Base-by-base conservation (phyloP, 2,888 invertebrate species). In the Drosophila mercatorum region DNA sequence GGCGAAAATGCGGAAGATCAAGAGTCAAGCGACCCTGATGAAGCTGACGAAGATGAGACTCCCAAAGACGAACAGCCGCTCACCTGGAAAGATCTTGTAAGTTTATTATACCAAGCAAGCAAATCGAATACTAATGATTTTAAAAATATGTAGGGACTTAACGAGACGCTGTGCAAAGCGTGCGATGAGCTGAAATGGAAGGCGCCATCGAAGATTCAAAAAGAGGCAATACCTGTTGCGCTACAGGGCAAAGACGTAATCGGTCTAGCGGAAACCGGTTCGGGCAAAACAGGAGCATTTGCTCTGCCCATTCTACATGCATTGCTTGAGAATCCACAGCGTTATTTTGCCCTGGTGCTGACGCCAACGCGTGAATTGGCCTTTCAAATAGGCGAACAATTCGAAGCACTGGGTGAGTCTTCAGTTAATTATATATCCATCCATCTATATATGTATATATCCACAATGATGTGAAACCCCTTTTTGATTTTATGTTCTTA, bases 311-410 rank as follows among this genome's bases (percentile, higher is more conserved):
- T 99, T 75, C 93, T 99, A 38, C 99, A 99, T 90, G 95, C 97
- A 0, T 93, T 99, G 17, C 93, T 99, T 47, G 96, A 98, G 80
- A 96, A 95, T 90, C 99, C 99, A 0, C 99, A 99, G 91, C 94
- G 98, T 91, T 96, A 98, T 90, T 99, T 98, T 93, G 98, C 98
- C 0, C 93, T 99, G 0, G 94, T 99, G 78, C 93, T 99, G 58
- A 99, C 99, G 17, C 99, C 99, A 0, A 99, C 99, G 0, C 95
- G 99, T 93, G 99, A 99, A 93, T 94, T 99, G 88, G 99, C 99
- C 4, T 98, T 98, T 92, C 99, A 99, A 93, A 99, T 99, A 90
- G 97, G 97, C 0, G 99, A 99, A 93, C 99, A 99, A 91, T 98
- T 99, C 94, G 98, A 98, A 92, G 99, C 99, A 4, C 94, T 99